Conservation (phyloP, 92 coral and sea anemone genomes). For the Scolanthus callimorphus region DNA sequence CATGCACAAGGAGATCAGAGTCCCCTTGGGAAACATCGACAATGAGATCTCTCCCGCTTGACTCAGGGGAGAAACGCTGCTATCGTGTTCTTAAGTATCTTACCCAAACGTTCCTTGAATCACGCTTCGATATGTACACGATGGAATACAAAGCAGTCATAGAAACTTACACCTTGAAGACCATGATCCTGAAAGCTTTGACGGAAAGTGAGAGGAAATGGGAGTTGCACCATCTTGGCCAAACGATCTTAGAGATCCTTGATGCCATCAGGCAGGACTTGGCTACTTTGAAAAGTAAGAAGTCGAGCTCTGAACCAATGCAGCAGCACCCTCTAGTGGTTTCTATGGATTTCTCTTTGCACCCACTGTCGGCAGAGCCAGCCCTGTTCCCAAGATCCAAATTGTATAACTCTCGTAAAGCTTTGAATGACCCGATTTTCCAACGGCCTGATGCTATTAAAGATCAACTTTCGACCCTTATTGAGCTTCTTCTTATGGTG, state of each 20-base stretch:
- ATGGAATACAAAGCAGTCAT: conserved; percentile 39
- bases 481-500: conserved; percentile 36
- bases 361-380: conserved; percentile 27
- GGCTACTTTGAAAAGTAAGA: no score
- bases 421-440: conserved; percentile 11
- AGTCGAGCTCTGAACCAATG: no score
- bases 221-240: conserved; percentile 13
- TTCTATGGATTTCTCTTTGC: conserved; percentile 21
- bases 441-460: conserved; percentile 26
- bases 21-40: conserved; percentile 19
- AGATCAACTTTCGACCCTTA: conserved; percentile 25
- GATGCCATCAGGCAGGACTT: conserved; percentile 9
- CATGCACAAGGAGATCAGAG: conserved; percentile 44
- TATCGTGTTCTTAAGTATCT: conserved; percentile 39
- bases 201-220: conserved; percentile 8
- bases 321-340: no score
- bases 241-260: conserved; percentile 17
- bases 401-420: not conserved
- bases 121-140: conserved; percentile 32
- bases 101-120: conserved; percentile 39
- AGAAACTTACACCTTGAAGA: conserved; percentile 43
- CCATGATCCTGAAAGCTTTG: conserved; percentile 28
- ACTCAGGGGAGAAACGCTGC: conserved; percentile 34
- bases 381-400: conserved; percentile 31
- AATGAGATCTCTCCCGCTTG: conserved; percentile 16